Base-by-base conservation (phyloP, 2,797 vertebrate genomes). In the Phoxinus dragarum region DNA sequence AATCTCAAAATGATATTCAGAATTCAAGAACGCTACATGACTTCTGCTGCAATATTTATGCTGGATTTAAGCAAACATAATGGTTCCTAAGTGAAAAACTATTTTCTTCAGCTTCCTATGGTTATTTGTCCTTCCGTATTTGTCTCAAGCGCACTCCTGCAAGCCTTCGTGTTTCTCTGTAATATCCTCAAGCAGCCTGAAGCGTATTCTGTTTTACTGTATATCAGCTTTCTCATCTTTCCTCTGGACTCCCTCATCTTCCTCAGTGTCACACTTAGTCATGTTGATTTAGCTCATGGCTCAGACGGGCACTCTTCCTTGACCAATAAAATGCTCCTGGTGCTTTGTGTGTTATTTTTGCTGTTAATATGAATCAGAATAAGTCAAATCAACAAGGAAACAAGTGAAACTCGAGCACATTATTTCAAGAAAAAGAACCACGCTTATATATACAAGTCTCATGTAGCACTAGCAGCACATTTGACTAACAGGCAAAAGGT, bases 211-310 rank as follows among this genome's bases (percentile, higher is more conserved):
- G 61, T 75, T 67, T 40, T 79, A 71, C 64, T 54, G 81, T 86
- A 36, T 85, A 75, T 89, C 86, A 82, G 82, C 81, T 84, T 74
- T 54, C 61, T 82, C 34, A 87, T 85, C 82, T 86, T 34, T 84
- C 69, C 74, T 81, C 16, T 88, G 75, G 71, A 86, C 82, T 82
- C 61, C 21, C 83, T 71, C 86, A 73, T 86, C 64, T 88, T 77
- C 82, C 84, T 83, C 68, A 81, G 40, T 80, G 89, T 81, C 86
- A 87, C 78, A 74, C 79, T 75, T 42, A 86, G 80, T 89, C 86
- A 87, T 80, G 81, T 76, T 67, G 54, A 90, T 89, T 86, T 84
- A 82, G 84, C 84, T 78, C 78, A 59, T 31, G 79, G 27, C 67
- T 80, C 80, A 74, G 66, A 88, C 56, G 61, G 23, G 36, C 83